Evolutionary conservation across 2,113 vertebrate species (phyloP), one percentile per base, ranked within the genome.

Genomic region (Haemorhous mexicanus): DNA sequence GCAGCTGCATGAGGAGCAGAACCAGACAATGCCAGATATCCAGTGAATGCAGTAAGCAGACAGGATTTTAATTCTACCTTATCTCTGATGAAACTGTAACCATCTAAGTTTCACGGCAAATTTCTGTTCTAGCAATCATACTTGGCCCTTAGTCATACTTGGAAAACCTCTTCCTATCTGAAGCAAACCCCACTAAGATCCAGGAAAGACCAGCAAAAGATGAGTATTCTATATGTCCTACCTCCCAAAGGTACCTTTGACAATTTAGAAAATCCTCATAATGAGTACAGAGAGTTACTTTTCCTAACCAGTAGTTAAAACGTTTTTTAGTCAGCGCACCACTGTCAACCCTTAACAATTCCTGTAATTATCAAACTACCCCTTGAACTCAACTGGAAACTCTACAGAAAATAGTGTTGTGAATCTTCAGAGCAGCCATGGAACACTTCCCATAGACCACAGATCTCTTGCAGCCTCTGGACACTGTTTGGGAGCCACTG

Each of bases 221-320:
- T 22, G 37, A 85, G 22, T 28, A 23, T 49, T 74, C 82, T 41
- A 49, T 53, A 43, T 7, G 3, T 41, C 39, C 58, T 62, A 28
- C 6, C 22, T 78, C 35, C 9, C 28, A 73, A 50, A 53, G 43
- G 33, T 13, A 52, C 14, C 27, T 81, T 55, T 66, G 50, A 41
- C 62, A 83, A 67, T 67, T 79, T 13, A 61, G 37, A 46, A 69
- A 89, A 69, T 19, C 16, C 7, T 52, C 21, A 23, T 56, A 47
- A 47, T 0, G 0, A 1, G 2, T 37, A 47, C 10, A 61, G 12
- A 61, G 32, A 78, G 18, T 61, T 84, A 15, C 47, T 55, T 87
- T 63, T 22, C 30, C 43, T 79, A 80, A 72, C 6, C 14, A 41
- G 23, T 23, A 37, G 5, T 32, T 59, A 53, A 5, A 46, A 83